Conservation (phyloP, 2,113 vertebrate genomes). For the Zapus hudsonius region DNA sequence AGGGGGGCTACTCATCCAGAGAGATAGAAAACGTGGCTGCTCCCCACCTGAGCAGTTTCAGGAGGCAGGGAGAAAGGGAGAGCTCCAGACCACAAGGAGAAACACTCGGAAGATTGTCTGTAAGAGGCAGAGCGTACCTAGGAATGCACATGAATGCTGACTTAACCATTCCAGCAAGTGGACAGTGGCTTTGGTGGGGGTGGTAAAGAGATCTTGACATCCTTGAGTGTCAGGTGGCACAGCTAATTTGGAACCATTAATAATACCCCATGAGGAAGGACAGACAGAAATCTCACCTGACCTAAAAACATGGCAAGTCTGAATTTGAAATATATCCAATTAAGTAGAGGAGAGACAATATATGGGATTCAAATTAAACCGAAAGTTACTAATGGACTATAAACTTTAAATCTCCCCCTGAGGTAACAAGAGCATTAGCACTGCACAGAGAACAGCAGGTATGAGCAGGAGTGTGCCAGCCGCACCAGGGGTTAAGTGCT, state of each 20-base stretch:
- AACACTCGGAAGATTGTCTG: background rate
- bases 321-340: background rate
- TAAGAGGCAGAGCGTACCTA: background rate
- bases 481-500: background rate
- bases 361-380: background rate
- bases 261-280: background rate
- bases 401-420: background rate
- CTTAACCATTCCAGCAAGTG: background rate
- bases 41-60: background rate
- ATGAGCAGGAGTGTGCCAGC: background rate
- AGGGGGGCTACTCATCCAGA: background rate
- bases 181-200: background rate
- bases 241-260: background rate
- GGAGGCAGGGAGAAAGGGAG: background rate
- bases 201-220: background rate
- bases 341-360: background rate
- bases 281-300: slow-evolving; percentile 31
- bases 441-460: background rate
- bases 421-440: background rate
- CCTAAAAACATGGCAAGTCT: background rate
- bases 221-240: background rate
- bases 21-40: background rate
- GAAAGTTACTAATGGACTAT: slow-evolving; percentile 4
- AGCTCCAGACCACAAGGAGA: background rate
- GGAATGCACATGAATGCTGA: background rate